phyloP scores from a whole-genome alignment of 2,888 invertebrate genomes.

The Drosophila incognita region DNA sequence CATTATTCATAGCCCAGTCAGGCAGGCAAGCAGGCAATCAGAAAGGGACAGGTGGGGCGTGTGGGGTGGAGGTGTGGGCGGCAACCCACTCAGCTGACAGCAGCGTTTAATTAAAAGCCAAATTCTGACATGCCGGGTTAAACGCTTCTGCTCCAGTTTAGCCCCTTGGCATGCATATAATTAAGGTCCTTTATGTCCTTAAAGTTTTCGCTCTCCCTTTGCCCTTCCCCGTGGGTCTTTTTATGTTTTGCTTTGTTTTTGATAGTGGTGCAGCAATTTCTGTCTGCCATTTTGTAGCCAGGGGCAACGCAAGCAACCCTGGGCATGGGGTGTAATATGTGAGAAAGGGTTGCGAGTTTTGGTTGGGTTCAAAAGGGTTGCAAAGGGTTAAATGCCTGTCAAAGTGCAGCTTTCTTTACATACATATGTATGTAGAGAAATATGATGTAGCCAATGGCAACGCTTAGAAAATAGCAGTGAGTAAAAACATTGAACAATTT shows the following conservation, averaged over 20 bases:
- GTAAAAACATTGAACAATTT: background rate
- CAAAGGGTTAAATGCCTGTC: constrained; percentile 46
- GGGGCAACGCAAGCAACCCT: constrained; percentile 48
- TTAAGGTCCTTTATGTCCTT: constrained; percentile 45
- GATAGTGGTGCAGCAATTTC: constrained; percentile 7
- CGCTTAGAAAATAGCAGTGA: background rate
- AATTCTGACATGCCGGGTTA: constrained; percentile 63
- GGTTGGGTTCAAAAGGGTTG: constrained; percentile 29
- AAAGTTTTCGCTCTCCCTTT: constrained; percentile 1
- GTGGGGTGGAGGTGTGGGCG: constrained; percentile 5
- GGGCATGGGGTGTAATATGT: background rate
- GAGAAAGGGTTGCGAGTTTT: constrained; percentile 50
- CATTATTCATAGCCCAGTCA: constrained; percentile 59
- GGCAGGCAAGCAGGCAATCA: constrained; percentile 22
- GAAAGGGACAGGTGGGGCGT: background rate
- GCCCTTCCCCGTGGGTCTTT: constrained; percentile 2
- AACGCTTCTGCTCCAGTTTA: constrained; percentile 47
- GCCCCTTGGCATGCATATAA: constrained; percentile 48
- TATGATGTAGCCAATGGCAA: constrained; percentile 51
- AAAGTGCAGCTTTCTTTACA: constrained; percentile 5
- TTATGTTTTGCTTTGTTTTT: background rate
- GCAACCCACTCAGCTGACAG: constrained; percentile 56
- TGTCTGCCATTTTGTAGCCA: constrained; percentile 61
- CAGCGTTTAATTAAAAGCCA: constrained; percentile 68
- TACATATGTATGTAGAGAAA: background rate